Evolutionary conservation across 2,888 invertebrate species (phyloP).

Genomic region (Chirona hameri): DNA sequence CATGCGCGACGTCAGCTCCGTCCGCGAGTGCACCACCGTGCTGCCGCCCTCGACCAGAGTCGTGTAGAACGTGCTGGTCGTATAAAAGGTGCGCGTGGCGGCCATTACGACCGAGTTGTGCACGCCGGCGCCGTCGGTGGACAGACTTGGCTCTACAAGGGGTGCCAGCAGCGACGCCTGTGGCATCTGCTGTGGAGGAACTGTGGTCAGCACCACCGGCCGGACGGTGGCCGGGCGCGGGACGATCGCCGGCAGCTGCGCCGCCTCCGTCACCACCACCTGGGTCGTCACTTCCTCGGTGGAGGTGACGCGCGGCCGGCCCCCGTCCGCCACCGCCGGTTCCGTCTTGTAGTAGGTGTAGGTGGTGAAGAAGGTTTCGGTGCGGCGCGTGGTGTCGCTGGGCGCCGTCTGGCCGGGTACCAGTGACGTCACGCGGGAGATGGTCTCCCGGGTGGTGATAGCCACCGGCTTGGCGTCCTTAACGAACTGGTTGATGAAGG

Average conservation of each 20-base stretch:
- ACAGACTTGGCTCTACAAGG: neutral
- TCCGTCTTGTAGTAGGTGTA: constrained; percentile 62
- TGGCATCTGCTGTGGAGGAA: neutral
- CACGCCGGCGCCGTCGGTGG: neutral
- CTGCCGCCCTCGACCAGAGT: constrained; percentile 34
- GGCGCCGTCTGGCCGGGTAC: constrained; percentile 43
- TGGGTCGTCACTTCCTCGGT: neutral
- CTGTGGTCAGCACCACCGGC: neutral
- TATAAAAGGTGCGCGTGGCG: constrained; percentile 38
- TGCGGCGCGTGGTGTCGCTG: constrained; percentile 28
- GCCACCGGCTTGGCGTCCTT: constrained; percentile 32
- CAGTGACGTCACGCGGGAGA: constrained; percentile 52
- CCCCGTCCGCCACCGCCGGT: neutral
- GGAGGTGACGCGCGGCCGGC: neutral
- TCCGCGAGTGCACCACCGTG: constrained; percentile 45
- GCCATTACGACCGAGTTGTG: neutral
- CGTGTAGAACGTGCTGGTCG: constrained; percentile 40
- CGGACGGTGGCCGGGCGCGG: neutral
- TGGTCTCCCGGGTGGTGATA: constrained; percentile 63
- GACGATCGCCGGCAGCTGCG: neutral
- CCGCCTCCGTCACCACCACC: neutral
- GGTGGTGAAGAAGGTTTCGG: constrained; percentile 54
- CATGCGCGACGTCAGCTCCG: constrained; percentile 44
- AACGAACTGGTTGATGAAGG: constrained; percentile 38
- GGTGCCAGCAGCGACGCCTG: neutral